Base-by-base conservation (phyloP, 2,797 vertebrate genomes). In the Eptatretus atami region DNA sequence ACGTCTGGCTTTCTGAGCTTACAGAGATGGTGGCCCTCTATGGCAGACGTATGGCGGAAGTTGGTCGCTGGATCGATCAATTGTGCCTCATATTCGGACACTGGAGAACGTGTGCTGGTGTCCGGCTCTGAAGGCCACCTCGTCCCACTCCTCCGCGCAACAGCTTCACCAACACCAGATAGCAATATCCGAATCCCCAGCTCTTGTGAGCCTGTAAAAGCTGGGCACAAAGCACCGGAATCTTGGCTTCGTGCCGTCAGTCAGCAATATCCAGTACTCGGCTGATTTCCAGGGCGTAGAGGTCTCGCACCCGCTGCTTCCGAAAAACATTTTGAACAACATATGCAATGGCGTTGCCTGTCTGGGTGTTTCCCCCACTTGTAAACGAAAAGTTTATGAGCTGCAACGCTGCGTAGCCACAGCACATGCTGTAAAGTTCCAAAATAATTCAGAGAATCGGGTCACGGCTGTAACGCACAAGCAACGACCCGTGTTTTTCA, bases 201-300 rank as follows among this genome's bases (percentile, higher is more conserved):
- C 80, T n/a, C 53, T 72, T 73, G 67, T 74, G 83, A 1, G 88
- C 88, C 1, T 73, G 76, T 2, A n/a, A 69, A 71, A 0, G 90
- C 86, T 0, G 85, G 77, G 66, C 87, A n/a, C 79, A n/a, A 72
- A 92, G 73, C 65, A 98, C 92, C 52, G 81, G 78, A n/a, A 78
- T 98, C 92, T 76, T 96, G 90, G 71, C 90, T 96, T 67, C 80
- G 75, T 68, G n/a, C 92, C 92, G 1, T 98, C 92, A 0, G 92
- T 98, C 67, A 96, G 71, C n/a, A 98, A 78, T 68, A 98, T 84
- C n/a, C 52, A 81, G 86, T 66, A 95, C 92, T 69, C 78, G 83
- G 73, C 96, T 80, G 70, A 88, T 76, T n/a, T 54, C 81, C 77
- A 25, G 65, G 74, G 65, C 82, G 74, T 1, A 60, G 67, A 0